phyloP scores from a whole-genome alignment of 2,797 vertebrate genomes.

The Chaenodraco wilsoni region DNA sequence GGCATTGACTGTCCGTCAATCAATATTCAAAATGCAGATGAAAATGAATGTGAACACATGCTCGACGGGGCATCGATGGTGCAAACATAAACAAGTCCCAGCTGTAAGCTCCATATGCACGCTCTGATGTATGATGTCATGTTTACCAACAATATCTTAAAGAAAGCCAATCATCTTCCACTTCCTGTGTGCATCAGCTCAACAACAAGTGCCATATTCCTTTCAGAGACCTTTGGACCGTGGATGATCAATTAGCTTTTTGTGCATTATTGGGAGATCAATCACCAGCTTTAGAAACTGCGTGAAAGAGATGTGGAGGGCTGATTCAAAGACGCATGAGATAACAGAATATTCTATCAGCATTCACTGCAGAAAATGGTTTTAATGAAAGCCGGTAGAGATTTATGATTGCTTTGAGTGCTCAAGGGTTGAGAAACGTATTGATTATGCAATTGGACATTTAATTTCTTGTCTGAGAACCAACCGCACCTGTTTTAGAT shows the following conservation, averaged over 20 bases:
- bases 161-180: constrained; percentile 53
- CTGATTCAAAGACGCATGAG: constrained; percentile 34
- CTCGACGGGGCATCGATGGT: constrained; percentile 12
- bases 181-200: constrained; percentile 35
- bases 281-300: constrained; percentile 28
- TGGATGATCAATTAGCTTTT: constrained; percentile 47
- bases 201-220: constrained; percentile 26
- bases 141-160: constrained; percentile 54
- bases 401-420: constrained; percentile 1
- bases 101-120: constrained; percentile 48
- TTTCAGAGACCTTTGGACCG: constrained; percentile 37
- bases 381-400: constrained; percentile 10
- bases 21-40: constrained; percentile 24
- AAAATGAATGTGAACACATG: constrained; percentile 21
- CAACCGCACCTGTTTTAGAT: constrained; percentile 29
- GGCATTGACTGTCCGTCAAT: not conserved
- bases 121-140: constrained; percentile 28
- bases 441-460: constrained; percentile 13
- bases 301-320: constrained; percentile 19
- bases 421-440: not conserved
- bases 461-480: not conserved
- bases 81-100: constrained; percentile 33
- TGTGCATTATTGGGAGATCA: constrained; percentile 51
- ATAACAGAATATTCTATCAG: constrained; percentile 19
- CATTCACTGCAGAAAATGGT: not conserved